Evolutionary conservation across 1,140 invertebrate genomes (phyloP), one percentile per base, ranked within the genome.

Genomic region (Harpegnathos saltator): DNA sequence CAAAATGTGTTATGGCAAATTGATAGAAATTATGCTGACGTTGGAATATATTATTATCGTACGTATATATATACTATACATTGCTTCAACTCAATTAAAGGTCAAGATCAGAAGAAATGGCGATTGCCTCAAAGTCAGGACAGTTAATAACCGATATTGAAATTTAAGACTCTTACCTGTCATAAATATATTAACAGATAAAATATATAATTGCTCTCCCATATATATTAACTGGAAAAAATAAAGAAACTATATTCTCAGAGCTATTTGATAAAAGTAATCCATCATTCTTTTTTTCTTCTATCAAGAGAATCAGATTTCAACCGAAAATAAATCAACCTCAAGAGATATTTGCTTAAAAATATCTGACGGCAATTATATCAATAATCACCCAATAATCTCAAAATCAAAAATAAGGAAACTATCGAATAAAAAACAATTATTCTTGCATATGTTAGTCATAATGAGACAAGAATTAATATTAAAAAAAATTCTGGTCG

Each of bases 51-150:
- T 44, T 9, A 44, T 44, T 44, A 44, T 44, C 7, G 38, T 9
- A 9, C 9, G 1, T 44, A 44, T 44, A 44, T 4, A 9, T n/a
- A 44, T 5, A 9, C 15, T 33, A 26, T 9, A 48, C 38, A 61
- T 33, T 48, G 9, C 19, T 73, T 44, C 44, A 63, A 50, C 24
- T 1, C 0, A 7, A 62, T 74, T 50, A 62, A 26, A 74, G 58
- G 44, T 75, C 59, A 72, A 63, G 58, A 50, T 15, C 5, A 63
- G 33, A 44, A 44, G 9, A 44, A 44, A 44, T 44, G 38, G 7
- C 2, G 33, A 74, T 74, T 74, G 22, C 11, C 52, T 50, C 73
- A 62, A 63, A 62, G 38, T 48, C 22, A 48, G 62, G 12, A 52
- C 24, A 11, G 62, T 75, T 50, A 24, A 75, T 63, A 62, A 22